Conservation (phyloP, 2,113 vertebrate genomes). For the Carassius auratus region DNA sequence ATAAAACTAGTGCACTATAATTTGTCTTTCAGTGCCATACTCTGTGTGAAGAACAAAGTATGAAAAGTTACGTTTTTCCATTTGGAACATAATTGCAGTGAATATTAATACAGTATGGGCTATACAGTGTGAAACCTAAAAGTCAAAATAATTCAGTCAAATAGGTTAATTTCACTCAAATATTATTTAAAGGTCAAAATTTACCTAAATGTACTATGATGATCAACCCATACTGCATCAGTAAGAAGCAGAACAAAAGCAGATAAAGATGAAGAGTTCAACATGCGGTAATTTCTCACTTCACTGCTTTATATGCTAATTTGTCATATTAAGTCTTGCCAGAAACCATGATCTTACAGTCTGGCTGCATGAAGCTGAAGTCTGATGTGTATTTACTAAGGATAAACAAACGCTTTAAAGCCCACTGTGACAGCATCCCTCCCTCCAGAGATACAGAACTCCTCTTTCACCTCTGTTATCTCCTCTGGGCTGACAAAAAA, state of each 20-base stretch:
- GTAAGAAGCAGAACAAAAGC: not conserved
- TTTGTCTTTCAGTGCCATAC: not conserved
- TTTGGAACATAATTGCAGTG: not conserved
- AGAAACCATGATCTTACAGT: constrained; percentile 26
- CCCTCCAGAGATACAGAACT: constrained; percentile 1
- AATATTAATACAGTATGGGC: not conserved
- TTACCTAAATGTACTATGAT: not conserved
- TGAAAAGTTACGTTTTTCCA: not conserved
- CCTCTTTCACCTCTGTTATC: constrained; percentile 1
- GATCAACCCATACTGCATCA: not conserved
- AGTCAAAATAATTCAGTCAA: not conserved
- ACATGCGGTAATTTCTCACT: constrained; percentile 3
- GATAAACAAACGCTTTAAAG: constrained; percentile 32
- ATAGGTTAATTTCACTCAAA: not conserved
- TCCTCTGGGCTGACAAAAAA: not conserved
- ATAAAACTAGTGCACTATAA: not conserved
- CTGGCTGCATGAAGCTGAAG: not conserved
- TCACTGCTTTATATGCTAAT: constrained; percentile 23
- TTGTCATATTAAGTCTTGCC: not conserved
- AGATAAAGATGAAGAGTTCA: not conserved
- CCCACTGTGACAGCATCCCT: not conserved
- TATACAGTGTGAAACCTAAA: not conserved
- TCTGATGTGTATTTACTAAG: constrained; percentile 1
- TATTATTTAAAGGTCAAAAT: not conserved
- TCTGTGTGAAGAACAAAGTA: not conserved